A percentile compares a stretch with the other conserved stretches of the same genome.
phyloP scores from a whole-genome alignment of 2,888 invertebrate genomes.

The Hemistola chrysoprasaria region DNA sequence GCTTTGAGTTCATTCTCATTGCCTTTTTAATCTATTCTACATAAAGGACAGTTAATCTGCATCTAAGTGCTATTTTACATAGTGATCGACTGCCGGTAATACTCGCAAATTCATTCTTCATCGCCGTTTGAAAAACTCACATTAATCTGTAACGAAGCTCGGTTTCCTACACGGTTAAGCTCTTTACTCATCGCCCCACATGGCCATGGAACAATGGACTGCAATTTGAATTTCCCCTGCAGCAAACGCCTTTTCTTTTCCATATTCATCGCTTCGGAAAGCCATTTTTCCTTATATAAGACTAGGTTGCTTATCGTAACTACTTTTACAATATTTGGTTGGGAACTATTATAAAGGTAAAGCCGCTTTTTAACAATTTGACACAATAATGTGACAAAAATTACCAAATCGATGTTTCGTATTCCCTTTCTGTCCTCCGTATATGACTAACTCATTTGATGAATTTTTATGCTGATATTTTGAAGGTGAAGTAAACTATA shows the following conservation, averaged over 20 bases:
- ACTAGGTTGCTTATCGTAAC: constrained; percentile 22
- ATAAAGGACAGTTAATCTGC: constrained; percentile 17
- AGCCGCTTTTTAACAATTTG: too few relatives aligned
- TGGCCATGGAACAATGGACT: constrained; percentile 56
- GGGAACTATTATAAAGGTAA: constrained; percentile 3
- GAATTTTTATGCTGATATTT: too few relatives aligned
- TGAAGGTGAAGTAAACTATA: too few relatives aligned
- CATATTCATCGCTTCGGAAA: constrained; percentile 49
- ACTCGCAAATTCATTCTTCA: constrained; percentile 27
- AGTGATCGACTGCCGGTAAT: constrained; percentile 20
- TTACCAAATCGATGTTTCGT: too few relatives aligned
- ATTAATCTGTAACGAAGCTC: constrained; percentile 53
- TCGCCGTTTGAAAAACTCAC: constrained; percentile 35
- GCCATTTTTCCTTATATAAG: constrained; percentile 30
- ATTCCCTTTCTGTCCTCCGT: too few relatives aligned
- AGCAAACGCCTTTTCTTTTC: constrained; percentile 47
- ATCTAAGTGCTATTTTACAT: constrained; percentile 28
- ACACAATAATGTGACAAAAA: too few relatives aligned
- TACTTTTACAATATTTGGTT: constrained; percentile 13
- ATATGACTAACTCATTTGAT: too few relatives aligned
- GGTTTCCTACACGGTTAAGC: constrained; percentile 57
- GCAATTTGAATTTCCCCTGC: constrained; percentile 60
- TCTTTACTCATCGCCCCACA: constrained; percentile 48
- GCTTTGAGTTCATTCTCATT: too few relatives aligned
- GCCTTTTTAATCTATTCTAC: constrained; percentile 3